Conservation (phyloP, 92 coral and sea anemone genomes). For the Palythoa heliodiscus region DNA sequence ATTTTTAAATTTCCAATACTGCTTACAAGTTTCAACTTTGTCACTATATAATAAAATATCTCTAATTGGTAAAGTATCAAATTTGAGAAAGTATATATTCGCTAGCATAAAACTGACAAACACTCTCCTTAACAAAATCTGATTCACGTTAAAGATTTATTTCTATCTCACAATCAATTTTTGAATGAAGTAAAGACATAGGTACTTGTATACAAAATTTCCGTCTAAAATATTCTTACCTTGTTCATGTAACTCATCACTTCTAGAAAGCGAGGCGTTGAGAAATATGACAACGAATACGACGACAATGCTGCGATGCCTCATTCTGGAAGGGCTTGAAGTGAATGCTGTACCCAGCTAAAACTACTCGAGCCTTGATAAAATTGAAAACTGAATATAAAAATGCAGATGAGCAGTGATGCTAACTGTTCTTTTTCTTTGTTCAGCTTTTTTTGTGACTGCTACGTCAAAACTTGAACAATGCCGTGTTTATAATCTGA, state of each 20-base stretch:
- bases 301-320: neutral
- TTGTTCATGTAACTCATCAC: neutral
- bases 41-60: too few relatives aligned
- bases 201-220: neutral
- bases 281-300: neutral
- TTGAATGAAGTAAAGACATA: too few relatives aligned
- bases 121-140: too few relatives aligned
- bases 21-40: too few relatives aligned
- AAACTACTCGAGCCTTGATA: too few relatives aligned
- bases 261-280: neutral
- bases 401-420: neutral
- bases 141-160: too few relatives aligned
- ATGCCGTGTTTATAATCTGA: neutral
- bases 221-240: neutral
- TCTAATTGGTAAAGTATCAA: too few relatives aligned
- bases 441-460: neutral
- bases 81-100: too few relatives aligned
- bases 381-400: too few relatives aligned
- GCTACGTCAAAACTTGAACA: neutral
- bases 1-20: too few relatives aligned
- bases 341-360: neutral
- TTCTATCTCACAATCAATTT: too few relatives aligned
- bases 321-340: neutral
- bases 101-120: too few relatives aligned
- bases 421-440: neutral